Evolutionary conservation across 2,113 vertebrate genomes (phyloP), one percentile per base, ranked within the genome.

Genomic region (Passer montanus): DNA sequence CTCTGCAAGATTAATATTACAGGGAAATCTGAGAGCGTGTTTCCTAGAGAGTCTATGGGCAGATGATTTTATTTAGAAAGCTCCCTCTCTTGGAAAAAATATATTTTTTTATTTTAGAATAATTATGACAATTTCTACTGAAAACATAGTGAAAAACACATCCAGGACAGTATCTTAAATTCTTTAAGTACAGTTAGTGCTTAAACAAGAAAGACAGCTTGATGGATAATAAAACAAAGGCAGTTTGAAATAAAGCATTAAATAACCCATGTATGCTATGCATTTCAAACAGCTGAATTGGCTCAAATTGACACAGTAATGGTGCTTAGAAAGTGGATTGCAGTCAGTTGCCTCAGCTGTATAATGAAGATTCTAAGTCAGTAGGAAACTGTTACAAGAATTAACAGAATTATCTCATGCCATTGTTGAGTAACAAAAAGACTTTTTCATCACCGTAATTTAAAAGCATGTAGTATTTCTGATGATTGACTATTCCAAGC

Each of bases 251-350:
- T 76, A 76, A 84, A 76, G 58, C 52, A 52, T 41, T 81, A 81
- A 91, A 62, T 89, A 39, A 53, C 23, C 68, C 7, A 5, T 37
- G n/a, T 58, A 72, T 62, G 52, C 39, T 74, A 1, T 91, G 56
- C 67, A 28, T 94, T 91, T 86, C 59, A 74, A 92, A 62, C 72
- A 88, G 76, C 75, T 96, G 88, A 92, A 77, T 86, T 82, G 70
- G 15, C 66, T 96, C 53, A 79, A 91, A 50, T 31, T 93, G 88
- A 86, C 68, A 92, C 47, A 68, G 15, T 84, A 93, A 86, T 44
- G 56, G 75, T 83, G 75, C 64, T 78, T 60, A 83, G 50, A 63
- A 72, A 68, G 50, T 55, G 64, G 68, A 89, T 80, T 92, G 67
- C 91, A 73, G 55, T 66, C 74, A 49, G 49, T 95, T 94, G 64